phyloP scores from a whole-genome alignment of 92 coral and sea anemone species.

The Porites cylindrica region DNA sequence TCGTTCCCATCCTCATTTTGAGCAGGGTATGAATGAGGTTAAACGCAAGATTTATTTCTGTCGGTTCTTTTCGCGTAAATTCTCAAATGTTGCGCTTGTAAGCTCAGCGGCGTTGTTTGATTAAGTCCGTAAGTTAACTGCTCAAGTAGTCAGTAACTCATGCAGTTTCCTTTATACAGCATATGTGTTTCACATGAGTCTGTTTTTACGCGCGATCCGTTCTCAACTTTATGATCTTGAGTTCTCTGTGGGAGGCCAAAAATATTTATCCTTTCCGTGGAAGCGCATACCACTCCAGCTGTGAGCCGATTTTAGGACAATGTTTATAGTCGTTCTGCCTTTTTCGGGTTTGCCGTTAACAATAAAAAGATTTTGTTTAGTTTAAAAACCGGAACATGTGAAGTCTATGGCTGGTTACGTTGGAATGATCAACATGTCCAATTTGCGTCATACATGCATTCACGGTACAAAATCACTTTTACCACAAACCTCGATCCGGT shows the following conservation, averaged over 20 bases:
- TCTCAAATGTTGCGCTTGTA: too few species aligned
- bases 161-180: background rate
- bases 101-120: background rate
- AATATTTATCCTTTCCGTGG: background rate
- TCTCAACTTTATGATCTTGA: background rate
- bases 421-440: background rate
- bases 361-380: background rate
- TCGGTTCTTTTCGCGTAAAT: too few species aligned
- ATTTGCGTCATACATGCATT: background rate
- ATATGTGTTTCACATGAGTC: background rate
- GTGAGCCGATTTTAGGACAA: conserved; percentile 5
- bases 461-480: too few species aligned
- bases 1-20: too few species aligned
- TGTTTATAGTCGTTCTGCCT: background rate
- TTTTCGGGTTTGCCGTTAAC: background rate
- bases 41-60: too few species aligned
- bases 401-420: background rate
- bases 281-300: conserved; percentile 2
- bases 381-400: background rate
- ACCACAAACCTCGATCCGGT: too few species aligned
- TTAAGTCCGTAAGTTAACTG: background rate
- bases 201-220: background rate
- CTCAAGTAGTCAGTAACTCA: background rate
- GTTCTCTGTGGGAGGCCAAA: background rate
- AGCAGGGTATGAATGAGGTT: too few species aligned